Percentiles rank a stretch among this genome's conserved stretches.
phyloP scores from a whole-genome alignment of 2,888 invertebrate genomes.

The Tipula vernalis region DNA sequence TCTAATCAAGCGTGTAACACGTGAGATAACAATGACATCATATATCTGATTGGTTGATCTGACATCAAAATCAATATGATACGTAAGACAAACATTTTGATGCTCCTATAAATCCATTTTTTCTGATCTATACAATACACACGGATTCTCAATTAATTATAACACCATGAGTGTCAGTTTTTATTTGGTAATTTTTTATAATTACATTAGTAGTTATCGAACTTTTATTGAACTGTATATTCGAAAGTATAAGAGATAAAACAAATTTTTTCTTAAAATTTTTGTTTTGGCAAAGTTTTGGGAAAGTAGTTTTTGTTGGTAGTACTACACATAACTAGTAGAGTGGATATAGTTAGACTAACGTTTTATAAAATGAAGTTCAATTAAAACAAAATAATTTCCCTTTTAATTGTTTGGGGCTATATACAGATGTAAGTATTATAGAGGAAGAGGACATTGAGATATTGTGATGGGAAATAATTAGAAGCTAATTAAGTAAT shows the following conservation, averaged over 20 bases:
- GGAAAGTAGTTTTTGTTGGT: not conserved
- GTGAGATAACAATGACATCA: not conserved
- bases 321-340: not conserved
- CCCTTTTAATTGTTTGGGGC: not conserved
- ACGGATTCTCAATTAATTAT: not conserved
- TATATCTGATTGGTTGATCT: not conserved
- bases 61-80: not conserved
- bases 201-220: not conserved
- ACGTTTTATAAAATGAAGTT: not conserved
- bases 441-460: not conserved
- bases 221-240: not conserved
- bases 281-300: not conserved
- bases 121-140: not conserved
- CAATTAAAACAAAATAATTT: not conserved
- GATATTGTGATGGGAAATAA: not conserved
- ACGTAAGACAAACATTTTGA: not conserved
- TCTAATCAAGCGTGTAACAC: not conserved
- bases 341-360: not conserved
- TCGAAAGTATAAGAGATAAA: not conserved
- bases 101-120: not conserved
- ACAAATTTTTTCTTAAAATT: not conserved
- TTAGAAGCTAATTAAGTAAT: not conserved
- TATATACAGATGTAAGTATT: not conserved
- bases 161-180: not conserved
- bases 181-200: not conserved